phyloP scores from a whole-genome alignment of 2,888 invertebrate genomes.

The Megastigmus dorsalis region DNA sequence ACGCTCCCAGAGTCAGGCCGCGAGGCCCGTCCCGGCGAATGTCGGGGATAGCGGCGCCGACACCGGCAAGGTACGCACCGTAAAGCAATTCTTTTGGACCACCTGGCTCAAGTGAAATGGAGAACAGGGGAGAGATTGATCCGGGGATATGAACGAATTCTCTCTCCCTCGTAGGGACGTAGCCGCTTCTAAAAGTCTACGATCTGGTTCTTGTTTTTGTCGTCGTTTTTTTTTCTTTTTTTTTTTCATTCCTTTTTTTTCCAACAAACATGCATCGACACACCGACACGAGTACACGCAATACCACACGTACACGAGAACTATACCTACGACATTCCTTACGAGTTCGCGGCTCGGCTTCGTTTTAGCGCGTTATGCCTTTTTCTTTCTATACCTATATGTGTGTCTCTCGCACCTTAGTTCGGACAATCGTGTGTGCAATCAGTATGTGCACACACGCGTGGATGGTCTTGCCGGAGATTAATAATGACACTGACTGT shows the following conservation, averaged over 20 bases:
- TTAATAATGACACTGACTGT: not conserved
- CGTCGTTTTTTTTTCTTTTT: not conserved
- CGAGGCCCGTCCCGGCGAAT: slow-evolving; percentile 70
- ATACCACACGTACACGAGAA: not conserved
- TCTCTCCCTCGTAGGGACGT: slow-evolving; percentile 39
- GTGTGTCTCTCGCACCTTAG: too few species aligned
- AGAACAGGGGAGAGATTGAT: slow-evolving; percentile 29
- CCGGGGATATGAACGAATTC: slow-evolving; percentile 31
- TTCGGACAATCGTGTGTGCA: too few species aligned
- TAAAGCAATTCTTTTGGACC: slow-evolving; percentile 83
- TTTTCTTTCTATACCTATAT: too few species aligned
- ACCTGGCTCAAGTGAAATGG: slow-evolving; percentile 77
- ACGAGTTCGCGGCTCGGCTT: slow-evolving; percentile 8
- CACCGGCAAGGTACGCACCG: slow-evolving; percentile 82
- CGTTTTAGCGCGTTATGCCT: not conserved
- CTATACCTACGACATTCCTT: slow-evolving; percentile 28
- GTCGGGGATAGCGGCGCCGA: slow-evolving; percentile 9
- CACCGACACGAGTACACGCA: too few species aligned
- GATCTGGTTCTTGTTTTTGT: slow-evolving; percentile 1
- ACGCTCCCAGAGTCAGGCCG: slow-evolving; percentile 70
- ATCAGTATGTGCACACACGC: too few species aligned
- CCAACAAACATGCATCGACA: not conserved
- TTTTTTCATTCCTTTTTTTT: slow-evolving; percentile 14
- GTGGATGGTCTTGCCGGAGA: too few species aligned
- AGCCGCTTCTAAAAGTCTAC: slow-evolving; percentile 38